A percentile compares a stretch with the other conserved stretches of the same genome.
These are phyloP conservation scores for Bambusicola thoracicus DNA, from an alignment of 2,113 vertebrate genomes.

Conservation along the genomic window DNA sequence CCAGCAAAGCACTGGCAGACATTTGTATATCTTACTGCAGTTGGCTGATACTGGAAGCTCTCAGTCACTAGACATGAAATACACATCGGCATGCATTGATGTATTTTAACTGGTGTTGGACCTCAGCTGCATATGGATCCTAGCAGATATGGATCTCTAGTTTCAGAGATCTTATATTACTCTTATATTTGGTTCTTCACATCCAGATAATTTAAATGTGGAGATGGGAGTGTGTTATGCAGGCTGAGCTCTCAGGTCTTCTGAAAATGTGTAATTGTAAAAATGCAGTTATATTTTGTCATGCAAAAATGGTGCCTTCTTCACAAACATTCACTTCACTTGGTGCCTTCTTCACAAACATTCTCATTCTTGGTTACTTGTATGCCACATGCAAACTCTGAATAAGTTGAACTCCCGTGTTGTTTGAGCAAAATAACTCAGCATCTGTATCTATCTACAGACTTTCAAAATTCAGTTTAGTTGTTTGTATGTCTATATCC, in stretches of 20 bases:
- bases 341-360: background rate
- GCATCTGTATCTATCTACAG: background rate
- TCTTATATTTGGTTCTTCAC: background rate
- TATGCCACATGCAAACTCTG: background rate
- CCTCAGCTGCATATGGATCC: background rate
- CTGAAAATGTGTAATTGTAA: background rate
- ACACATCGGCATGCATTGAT: background rate
- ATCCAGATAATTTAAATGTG: background rate
- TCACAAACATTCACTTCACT: background rate
- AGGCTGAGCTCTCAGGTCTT: background rate
- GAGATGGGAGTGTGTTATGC: background rate
- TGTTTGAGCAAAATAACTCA: background rate
- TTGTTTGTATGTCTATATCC: background rate
- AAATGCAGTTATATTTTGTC: background rate
- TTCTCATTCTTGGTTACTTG: background rate
- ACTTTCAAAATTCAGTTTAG: background rate
- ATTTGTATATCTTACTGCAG: fast-evolving
- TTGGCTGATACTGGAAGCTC: background rate
- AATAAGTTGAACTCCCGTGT: background rate
- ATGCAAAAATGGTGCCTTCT: background rate
- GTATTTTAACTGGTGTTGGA: background rate
- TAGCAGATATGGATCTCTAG: background rate
- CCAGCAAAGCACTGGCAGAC: background rate
- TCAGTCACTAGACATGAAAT: background rate
- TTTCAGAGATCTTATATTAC: background rate